Conservation (phyloP, 2,888 invertebrate genomes). For the Eupithecia inturbata region DNA sequence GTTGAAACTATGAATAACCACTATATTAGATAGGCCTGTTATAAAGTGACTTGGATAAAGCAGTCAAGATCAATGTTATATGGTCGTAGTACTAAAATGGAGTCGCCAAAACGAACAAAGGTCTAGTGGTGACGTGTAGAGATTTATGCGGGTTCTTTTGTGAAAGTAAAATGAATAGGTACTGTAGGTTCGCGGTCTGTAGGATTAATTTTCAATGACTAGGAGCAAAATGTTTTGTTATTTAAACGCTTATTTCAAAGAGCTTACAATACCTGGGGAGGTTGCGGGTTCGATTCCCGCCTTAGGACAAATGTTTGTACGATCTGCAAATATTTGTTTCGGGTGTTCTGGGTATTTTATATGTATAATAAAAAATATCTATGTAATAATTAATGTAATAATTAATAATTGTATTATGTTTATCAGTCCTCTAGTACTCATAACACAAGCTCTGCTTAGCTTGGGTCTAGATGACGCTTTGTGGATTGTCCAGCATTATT, state of each 20-base stretch:
- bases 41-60: not conserved
- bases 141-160: constrained; percentile 69
- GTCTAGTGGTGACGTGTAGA: constrained; percentile 61
- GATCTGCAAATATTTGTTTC: no score
- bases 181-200: not conserved
- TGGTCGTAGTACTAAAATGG: constrained; percentile 56
- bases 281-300: no score
- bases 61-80: constrained; percentile 39
- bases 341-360: no score
- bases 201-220: not conserved
- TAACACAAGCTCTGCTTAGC: no score
- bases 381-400: no score
- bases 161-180: constrained; percentile 53
- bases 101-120: constrained; percentile 63
- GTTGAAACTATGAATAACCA: constrained; percentile 4
- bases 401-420: no score
- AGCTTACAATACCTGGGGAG: no score
- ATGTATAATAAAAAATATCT: no score
- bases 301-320: no score
- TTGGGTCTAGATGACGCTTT: no score
- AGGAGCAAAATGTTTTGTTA: not conserved
- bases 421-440: no score
- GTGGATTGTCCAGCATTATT: no score
- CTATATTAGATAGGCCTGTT: constrained; percentile 2
- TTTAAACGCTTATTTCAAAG: not conserved